Evolutionary conservation across 2,797 vertebrate species (phyloP).

Genomic region (Pantherophis vulpinus): DNA sequence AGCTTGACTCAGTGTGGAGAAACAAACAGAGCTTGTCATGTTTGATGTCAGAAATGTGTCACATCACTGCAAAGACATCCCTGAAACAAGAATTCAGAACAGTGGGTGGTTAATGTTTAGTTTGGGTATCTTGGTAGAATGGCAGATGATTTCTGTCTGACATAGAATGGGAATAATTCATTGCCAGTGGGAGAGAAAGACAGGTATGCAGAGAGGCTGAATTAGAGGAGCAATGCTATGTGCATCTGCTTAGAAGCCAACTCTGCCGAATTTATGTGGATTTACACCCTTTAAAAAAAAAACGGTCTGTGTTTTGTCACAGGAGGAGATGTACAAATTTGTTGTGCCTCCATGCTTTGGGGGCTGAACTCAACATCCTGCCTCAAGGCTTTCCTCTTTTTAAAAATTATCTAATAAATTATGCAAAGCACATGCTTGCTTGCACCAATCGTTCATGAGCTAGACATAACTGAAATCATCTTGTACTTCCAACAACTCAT

Average conservation of each 20-base stretch:
- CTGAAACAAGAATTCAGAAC: not conserved
- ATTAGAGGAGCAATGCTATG: not conserved
- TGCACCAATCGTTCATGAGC: not conserved
- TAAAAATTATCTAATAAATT: not conserved
- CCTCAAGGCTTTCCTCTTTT: not conserved
- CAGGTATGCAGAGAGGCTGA: not conserved
- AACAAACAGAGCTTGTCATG: not conserved
- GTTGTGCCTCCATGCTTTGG: not conserved
- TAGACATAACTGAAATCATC: not conserved
- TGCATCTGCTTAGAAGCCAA: not conserved
- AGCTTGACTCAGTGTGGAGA: not conserved
- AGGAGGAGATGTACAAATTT: not conserved
- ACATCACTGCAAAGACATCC: not conserved
- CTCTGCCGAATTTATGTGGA: not conserved
- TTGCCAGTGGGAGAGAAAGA: not conserved
- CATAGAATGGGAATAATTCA: not conserved
- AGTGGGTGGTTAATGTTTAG: not conserved
- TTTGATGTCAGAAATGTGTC: not conserved
- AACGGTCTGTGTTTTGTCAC: not conserved
- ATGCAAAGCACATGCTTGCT: not conserved
- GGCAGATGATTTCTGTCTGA: not conserved
- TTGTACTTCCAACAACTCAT: not conserved
- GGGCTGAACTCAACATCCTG: not conserved
- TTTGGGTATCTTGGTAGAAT: not conserved
- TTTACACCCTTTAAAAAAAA: not conserved